Conservation (phyloP, 2,888 invertebrate genomes). For the Petrolisthes cinctipes region DNA sequence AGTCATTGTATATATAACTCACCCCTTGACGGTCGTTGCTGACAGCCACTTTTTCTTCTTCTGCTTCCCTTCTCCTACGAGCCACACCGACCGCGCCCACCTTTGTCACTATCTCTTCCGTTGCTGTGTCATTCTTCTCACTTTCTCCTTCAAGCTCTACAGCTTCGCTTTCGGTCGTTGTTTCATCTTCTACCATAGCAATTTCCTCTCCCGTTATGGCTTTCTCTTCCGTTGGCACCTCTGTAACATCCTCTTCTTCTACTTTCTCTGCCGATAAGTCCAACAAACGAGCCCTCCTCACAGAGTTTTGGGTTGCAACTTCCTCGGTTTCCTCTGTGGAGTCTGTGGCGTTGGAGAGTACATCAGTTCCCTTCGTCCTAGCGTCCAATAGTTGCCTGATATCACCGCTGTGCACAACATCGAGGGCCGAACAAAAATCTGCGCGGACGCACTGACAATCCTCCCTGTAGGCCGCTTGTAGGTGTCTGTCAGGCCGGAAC, state of each 20-base stretch:
- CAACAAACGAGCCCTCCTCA: constrained; percentile 26
- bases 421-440: constrained; percentile 36
- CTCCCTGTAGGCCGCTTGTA: constrained; percentile 40
- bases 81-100: background rate
- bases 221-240: constrained; percentile 1
- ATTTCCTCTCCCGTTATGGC: constrained; percentile 1
- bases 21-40: constrained; percentile 41
- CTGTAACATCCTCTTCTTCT: constrained; percentile 5
- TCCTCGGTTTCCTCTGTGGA: background rate
- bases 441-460: constrained; percentile 60
- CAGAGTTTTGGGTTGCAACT: background rate
- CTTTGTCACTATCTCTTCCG: background rate
- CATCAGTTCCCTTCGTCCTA: constrained; percentile 27
- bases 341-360: constrained; percentile 38
- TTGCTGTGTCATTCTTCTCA: background rate
- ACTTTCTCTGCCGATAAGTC: constrained; percentile 6
- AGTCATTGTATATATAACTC: constrained; percentile 15
- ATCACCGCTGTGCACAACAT: constrained; percentile 42
- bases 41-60: background rate
- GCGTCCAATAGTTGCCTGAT: constrained; percentile 55
- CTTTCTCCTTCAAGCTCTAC: background rate
- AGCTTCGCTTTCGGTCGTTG: background rate
- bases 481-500: constrained; percentile 24
- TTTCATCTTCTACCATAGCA: background rate
- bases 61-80: constrained; percentile 23